Percentiles rank a stretch among this genome's conserved stretches.
Conservation (phyloP, 1,140 invertebrate genomes). For the Andrena cerasifolii region DNA sequence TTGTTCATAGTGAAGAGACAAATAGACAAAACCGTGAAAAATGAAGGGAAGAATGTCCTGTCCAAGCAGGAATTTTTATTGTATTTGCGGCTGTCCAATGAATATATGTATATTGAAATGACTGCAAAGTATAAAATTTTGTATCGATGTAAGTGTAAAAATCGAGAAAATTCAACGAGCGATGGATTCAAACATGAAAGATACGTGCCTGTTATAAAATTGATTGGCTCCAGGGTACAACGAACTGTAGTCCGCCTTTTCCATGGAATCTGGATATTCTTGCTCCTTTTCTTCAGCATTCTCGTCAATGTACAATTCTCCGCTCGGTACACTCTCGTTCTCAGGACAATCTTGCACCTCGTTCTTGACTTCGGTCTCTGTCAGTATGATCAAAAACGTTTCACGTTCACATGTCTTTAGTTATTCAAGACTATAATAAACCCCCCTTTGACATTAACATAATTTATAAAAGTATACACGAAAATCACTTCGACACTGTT, state of each 20-base stretch:
- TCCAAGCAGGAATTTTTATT: too few relatives aligned
- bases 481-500: too few relatives aligned
- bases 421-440: not conserved
- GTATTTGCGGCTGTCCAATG: too few relatives aligned
- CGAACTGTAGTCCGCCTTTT: constrained; percentile 78
- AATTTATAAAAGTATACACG: too few relatives aligned
- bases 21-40: too few relatives aligned
- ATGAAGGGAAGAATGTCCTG: too few relatives aligned
- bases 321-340: constrained; percentile 77
- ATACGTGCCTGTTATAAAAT: constrained; percentile 86
- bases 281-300: constrained; percentile 80
- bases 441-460: not conserved
- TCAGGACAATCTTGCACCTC: constrained; percentile 80
- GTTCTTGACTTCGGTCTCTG: constrained; percentile 80
- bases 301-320: constrained; percentile 80
- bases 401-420: constrained; percentile 10
- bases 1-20: too few relatives aligned
- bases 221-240: constrained; percentile 84
- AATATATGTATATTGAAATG: too few relatives aligned
- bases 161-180: not conserved
- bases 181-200: not conserved
- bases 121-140: not conserved
- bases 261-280: constrained; percentile 79
- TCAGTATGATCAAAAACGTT: constrained; percentile 44
- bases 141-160: not conserved